A percentile compares a stretch with the other conserved stretches of the same genome.
These are phyloP conservation scores for Chalcis sispes DNA, from an alignment of 2,888 invertebrate genomes.

Conservation along the genomic window DNA sequence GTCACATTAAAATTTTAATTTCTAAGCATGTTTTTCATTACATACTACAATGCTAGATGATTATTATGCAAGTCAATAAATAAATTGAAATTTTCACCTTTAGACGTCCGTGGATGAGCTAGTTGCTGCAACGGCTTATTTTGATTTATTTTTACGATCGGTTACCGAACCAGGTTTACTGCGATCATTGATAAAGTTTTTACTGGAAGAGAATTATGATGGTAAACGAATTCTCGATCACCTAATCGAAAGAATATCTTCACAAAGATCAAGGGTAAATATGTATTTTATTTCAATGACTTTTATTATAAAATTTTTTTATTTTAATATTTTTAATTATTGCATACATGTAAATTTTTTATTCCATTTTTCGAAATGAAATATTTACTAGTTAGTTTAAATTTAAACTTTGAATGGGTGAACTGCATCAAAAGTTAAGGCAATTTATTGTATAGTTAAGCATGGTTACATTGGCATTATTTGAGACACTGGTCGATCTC, in stretches of 20 bases:
- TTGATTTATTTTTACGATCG: constrained; percentile 92
- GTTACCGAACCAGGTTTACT: constrained; percentile 91
- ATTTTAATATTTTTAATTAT: too few species aligned
- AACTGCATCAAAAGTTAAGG: not conserved
- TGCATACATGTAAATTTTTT: not conserved
- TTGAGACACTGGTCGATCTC: constrained; percentile 92
- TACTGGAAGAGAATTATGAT: constrained; percentile 90
- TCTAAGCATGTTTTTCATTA: not conserved
- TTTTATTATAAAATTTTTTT: too few species aligned
- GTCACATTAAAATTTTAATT: not conserved
- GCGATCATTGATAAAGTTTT: constrained; percentile 89
- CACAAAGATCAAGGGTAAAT: constrained; percentile 83
- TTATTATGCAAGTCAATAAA: not conserved
- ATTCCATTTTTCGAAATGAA: too few species aligned
- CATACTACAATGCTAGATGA: not conserved
- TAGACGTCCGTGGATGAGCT: constrained; percentile 92
- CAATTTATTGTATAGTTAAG: constrained; percentile 81
- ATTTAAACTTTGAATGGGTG: not conserved
- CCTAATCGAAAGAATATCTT: constrained; percentile 85
- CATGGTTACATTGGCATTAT: constrained; percentile 91
- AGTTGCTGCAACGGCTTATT: constrained; percentile 93
- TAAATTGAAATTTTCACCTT: not conserved
- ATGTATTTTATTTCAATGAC: too few species aligned
- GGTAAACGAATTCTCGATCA: constrained; percentile 89
- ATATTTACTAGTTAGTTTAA: too few species aligned